Percentiles rank a stretch among this genome's conserved stretches.
phyloP scores from a whole-genome alignment of 2,797 vertebrate genomes.

The Brachymystax lenok region DNA sequence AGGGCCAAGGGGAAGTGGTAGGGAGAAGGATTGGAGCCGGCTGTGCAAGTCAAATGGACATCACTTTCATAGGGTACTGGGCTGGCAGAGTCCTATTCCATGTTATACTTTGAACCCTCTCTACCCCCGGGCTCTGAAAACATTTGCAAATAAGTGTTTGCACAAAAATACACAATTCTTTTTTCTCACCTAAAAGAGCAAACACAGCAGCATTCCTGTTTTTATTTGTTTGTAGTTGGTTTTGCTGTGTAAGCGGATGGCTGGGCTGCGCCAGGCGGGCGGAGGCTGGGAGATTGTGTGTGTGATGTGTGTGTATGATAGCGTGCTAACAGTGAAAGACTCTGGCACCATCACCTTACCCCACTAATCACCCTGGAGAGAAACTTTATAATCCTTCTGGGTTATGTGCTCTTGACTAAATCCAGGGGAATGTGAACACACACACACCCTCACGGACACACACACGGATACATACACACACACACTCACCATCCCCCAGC shows the following conservation, averaged over 20 bases:
- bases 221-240: constrained; percentile 59
- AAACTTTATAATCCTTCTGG: constrained; percentile 60
- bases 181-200: constrained; percentile 42
- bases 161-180: constrained; percentile 15
- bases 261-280: constrained; percentile 24
- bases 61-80: not conserved
- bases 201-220: constrained; percentile 23
- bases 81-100: not conserved
- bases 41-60: not conserved
- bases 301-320: constrained; percentile 48
- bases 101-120: not conserved
- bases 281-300: constrained; percentile 32
- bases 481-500: constrained; percentile 15
- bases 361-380: constrained; percentile 42
- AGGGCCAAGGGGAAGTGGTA: not conserved
- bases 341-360: constrained; percentile 44
- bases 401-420: constrained; percentile 37
- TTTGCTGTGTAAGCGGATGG: constrained; percentile 59
- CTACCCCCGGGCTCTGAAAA: not conserved
- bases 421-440: constrained; percentile 62
- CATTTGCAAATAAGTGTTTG: not conserved
- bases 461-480: not conserved
- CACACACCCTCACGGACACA: constrained; percentile 10
- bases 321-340: constrained; percentile 37
- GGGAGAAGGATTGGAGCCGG: not conserved